Conservation (phyloP, 2,888 invertebrate species). For the Ophraella communa region DNA sequence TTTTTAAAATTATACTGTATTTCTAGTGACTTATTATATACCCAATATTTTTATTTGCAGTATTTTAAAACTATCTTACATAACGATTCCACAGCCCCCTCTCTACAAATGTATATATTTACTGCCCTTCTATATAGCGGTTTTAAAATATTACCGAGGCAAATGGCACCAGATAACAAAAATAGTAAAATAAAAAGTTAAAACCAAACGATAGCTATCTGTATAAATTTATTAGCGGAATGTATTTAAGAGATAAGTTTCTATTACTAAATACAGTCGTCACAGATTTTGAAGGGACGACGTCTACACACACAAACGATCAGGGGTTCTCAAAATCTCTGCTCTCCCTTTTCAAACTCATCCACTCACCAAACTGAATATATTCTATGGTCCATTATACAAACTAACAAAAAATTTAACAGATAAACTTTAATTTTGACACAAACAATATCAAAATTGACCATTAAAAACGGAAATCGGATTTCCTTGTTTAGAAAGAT, state of each 20-base stretch:
- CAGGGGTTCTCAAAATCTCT: slow-evolving; percentile 44
- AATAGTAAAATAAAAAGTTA: slow-evolving; percentile 50
- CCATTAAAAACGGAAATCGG: no score
- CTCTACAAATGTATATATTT: no score
- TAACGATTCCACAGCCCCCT: no score
- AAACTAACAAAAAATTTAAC: no score
- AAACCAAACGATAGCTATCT: slow-evolving; percentile 52
- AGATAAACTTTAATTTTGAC: no score
- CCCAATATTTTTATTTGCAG: neutral
- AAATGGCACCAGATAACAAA: slow-evolving; percentile 45
- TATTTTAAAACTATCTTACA: neutral
- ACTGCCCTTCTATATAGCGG: no score
- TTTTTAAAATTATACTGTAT: no score
- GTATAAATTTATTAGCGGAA: slow-evolving; percentile 58
- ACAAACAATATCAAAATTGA: no score
- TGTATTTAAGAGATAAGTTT: slow-evolving; percentile 57
- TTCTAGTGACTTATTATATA: neutral
- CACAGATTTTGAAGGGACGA: slow-evolving; percentile 48
- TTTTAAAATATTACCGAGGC: slow-evolving; percentile 37
- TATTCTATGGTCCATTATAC: no score
- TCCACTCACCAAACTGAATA: no score
- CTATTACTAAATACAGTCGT: slow-evolving; percentile 53
- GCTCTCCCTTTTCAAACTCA: no score
- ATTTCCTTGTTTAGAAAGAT: no score
- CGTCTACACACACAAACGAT: slow-evolving; percentile 8